A percentile compares a stretch with the other conserved stretches of the same genome.
Evolutionary conservation across 2,113 vertebrate genomes (phyloP).

Genomic region (Gavia stellata): DNA sequence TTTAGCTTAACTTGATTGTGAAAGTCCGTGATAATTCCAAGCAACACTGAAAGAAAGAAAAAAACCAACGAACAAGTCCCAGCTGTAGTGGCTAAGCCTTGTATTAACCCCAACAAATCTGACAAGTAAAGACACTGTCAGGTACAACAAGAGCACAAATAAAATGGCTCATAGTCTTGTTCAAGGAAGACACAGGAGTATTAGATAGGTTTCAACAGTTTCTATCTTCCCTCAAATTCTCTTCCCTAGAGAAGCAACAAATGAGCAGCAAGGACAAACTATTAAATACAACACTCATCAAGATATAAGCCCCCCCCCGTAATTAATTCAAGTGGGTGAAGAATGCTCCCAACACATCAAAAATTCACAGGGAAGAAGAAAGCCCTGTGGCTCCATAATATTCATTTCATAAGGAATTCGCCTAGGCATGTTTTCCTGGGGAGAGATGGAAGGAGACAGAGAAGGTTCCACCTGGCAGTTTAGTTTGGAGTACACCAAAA

Average conservation of each 20-base stretch:
- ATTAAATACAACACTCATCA: background rate
- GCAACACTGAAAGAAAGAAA: background rate
- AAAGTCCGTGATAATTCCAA: background rate
- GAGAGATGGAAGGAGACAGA: background rate
- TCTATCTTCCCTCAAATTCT: background rate
- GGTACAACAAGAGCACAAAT: background rate
- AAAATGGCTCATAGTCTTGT: background rate
- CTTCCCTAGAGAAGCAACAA: background rate
- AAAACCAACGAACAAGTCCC: background rate
- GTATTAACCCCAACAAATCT: background rate
- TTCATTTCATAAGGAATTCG: background rate
- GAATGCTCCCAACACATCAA: background rate
- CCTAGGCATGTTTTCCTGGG: background rate
- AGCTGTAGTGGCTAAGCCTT: background rate
- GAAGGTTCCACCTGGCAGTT: background rate
- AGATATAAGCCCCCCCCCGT: background rate
- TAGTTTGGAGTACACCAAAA: background rate
- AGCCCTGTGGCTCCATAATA: background rate
- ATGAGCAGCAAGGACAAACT: background rate
- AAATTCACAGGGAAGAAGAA: background rate
- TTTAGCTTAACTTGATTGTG: background rate
- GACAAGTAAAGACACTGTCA: background rate
- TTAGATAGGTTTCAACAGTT: background rate
- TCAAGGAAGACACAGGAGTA: background rate
- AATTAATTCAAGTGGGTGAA: background rate